Conservation (phyloP, 2,888 invertebrate genomes). For the Coleophora flavipennella region DNA sequence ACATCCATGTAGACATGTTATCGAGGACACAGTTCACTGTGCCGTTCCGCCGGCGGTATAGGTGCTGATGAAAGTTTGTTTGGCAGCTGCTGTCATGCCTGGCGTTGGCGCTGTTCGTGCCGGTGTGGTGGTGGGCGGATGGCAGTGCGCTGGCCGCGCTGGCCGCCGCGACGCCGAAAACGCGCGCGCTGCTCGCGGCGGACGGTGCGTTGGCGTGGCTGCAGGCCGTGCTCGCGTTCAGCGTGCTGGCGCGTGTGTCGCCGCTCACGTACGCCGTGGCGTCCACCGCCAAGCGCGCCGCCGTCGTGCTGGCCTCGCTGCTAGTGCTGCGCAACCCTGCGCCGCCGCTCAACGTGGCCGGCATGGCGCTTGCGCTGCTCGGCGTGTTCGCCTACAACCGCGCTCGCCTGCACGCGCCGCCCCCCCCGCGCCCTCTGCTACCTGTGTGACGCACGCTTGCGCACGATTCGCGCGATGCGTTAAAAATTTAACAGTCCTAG, state of each 20-base stretch:
- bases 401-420: slow-evolving; percentile 30
- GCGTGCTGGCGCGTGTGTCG: slow-evolving; percentile 91
- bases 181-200: slow-evolving; percentile 35
- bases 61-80: too few relatives aligned
- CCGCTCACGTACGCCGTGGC: slow-evolving; percentile 96
- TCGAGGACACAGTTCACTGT: too few relatives aligned
- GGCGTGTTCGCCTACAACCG: slow-evolving; percentile 93
- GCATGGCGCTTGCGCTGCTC: slow-evolving; percentile 91
- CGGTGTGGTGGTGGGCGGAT: slow-evolving; percentile 77
- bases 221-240: slow-evolving; percentile 96
- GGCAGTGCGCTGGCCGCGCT: slow-evolving; percentile 17
- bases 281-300: slow-evolving; percentile 94
- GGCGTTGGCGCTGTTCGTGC: slow-evolving; percentile 85
- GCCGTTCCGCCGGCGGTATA: too few relatives aligned
- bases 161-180: slow-evolving; percentile 15
- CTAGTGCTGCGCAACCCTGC: slow-evolving; percentile 93
- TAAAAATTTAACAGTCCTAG: too few relatives aligned
- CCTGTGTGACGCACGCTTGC: slow-evolving; percentile 5
- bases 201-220: slow-evolving; percentile 94
- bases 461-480: background rate
- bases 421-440: slow-evolving; percentile 20
- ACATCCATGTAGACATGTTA: too few relatives aligned
- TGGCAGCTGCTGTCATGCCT: slow-evolving; percentile 77
- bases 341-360: slow-evolving; percentile 86
- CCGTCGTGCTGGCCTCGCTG: slow-evolving; percentile 91